Conservation (phyloP, 2,888 invertebrate genomes). For the Camptogramma bilineatum region DNA sequence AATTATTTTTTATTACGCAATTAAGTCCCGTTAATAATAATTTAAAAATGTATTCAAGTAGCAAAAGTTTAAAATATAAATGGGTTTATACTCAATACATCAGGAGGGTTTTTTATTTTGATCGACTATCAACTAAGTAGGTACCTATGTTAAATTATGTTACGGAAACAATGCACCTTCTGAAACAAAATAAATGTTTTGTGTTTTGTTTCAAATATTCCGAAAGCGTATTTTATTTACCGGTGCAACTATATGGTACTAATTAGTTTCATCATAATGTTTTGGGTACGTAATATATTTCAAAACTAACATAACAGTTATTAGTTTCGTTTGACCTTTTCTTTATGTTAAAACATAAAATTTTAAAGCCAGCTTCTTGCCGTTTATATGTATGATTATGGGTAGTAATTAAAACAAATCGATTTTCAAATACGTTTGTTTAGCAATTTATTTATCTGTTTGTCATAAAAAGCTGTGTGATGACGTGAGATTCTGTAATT, state of each 20-base stretch:
- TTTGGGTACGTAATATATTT: slow-evolving; percentile 21
- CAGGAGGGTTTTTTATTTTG: no score
- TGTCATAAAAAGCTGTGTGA: slow-evolving; percentile 23
- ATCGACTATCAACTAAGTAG: no score
- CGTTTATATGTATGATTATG: slow-evolving; percentile 35
- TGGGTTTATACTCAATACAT: no score
- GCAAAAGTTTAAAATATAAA: no score
- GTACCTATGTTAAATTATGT: no score
- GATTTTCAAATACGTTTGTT: slow-evolving; percentile 32
- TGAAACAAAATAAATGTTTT: no score
- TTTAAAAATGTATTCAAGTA: no score
- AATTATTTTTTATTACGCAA: no score
- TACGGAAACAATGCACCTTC: no score
- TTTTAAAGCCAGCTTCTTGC: slow-evolving; percentile 36
- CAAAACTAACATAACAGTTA: slow-evolving; percentile 38
- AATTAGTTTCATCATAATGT: not conserved
- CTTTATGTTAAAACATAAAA: slow-evolving; percentile 42
- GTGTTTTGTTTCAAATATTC: no score
- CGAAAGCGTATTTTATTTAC: not conserved
- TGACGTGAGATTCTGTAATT: slow-evolving; percentile 22
- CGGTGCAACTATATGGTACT: not conserved
- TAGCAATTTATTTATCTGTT: slow-evolving; percentile 20
- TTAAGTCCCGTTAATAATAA: no score
- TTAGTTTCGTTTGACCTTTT: slow-evolving; percentile 50
- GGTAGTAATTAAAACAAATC: slow-evolving; percentile 38